Evolutionary conservation across 2,113 vertebrate genomes (phyloP).

Genomic region (Anolis sagrei): DNA sequence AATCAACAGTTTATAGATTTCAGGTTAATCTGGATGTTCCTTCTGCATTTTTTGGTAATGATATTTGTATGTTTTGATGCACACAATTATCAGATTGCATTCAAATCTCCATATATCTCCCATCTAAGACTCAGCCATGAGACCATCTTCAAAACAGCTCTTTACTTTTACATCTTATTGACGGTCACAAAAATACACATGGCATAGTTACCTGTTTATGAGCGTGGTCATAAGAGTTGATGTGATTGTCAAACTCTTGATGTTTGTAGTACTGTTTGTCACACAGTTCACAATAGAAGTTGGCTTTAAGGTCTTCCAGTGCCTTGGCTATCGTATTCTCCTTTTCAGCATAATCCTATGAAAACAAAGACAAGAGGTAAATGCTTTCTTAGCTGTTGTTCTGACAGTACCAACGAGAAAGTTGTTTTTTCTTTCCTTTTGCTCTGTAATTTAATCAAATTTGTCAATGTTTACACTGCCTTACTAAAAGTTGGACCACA

Average conservation of each 20-base stretch:
- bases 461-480: slow-evolving; percentile 63
- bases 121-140: neutral
- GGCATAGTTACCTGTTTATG: slow-evolving; percentile 91
- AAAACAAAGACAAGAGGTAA: slow-evolving; percentile 39
- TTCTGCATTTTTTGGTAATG: too few relatives aligned
- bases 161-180: neutral
- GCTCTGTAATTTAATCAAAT: slow-evolving; percentile 57
- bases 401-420: slow-evolving; percentile 24
- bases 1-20: neutral
- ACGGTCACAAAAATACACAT: neutral
- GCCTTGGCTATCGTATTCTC: slow-evolving; percentile 85
- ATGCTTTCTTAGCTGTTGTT: slow-evolving; percentile 60
- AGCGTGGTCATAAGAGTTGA: slow-evolving; percentile 97
- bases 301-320: slow-evolving; percentile 87
- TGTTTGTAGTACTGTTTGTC: slow-evolving; percentile 97
- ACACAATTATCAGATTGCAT: neutral
- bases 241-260: slow-evolving; percentile 98
- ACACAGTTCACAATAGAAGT: slow-evolving; percentile 96
- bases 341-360: slow-evolving; percentile 86
- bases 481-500: slow-evolving; percentile 43
- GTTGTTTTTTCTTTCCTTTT: neutral
- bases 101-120: neutral
- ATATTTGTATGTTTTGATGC: neutral
- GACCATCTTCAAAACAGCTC: neutral
- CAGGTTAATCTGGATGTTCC: neutral